These are phyloP conservation scores for Zygaena filipendulae DNA, from an alignment of 2,888 invertebrate genomes.

Conservation along the genomic window DNA sequence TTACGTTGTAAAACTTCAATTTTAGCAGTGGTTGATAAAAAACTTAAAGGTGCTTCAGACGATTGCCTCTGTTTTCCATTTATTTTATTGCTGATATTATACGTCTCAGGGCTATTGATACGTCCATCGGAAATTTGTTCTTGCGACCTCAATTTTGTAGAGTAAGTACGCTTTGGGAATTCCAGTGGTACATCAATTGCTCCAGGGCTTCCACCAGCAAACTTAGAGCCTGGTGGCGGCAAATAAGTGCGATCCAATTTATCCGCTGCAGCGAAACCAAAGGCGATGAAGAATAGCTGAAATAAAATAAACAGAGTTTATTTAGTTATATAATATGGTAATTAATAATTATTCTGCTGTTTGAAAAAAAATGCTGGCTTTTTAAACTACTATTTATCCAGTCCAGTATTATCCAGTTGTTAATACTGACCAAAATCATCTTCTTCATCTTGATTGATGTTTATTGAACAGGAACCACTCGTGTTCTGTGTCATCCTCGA, in stretches of 20 bases:
- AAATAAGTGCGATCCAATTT: constrained; percentile 43
- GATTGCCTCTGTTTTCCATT: no score
- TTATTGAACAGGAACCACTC: constrained; percentile 28
- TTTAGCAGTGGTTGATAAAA: no score
- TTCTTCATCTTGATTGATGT: constrained; percentile 37
- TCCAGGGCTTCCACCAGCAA: constrained; percentile 34
- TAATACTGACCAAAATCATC: constrained; percentile 37
- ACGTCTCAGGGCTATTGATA: no score
- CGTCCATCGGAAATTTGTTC: no score
- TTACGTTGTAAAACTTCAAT: no score
- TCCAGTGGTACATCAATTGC: constrained; percentile 32
- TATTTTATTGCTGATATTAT: no score
- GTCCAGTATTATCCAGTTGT: no score
- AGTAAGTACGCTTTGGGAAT: constrained; percentile 23
- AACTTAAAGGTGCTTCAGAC: no score
- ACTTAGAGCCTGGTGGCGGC: constrained; percentile 41
- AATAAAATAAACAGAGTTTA: constrained; percentile 18
- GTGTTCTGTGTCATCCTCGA: constrained; percentile 36
- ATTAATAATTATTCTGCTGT: neutral
- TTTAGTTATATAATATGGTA: neutral
- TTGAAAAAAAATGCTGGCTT: no score
- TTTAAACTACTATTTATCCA: no score
- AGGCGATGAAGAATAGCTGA: constrained; percentile 32
- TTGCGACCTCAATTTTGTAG: constrained; percentile 13
- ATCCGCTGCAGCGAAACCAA: constrained; percentile 30